phyloP scores from a whole-genome alignment of 2,888 invertebrate species.

The Stegophylla sp. region DNA sequence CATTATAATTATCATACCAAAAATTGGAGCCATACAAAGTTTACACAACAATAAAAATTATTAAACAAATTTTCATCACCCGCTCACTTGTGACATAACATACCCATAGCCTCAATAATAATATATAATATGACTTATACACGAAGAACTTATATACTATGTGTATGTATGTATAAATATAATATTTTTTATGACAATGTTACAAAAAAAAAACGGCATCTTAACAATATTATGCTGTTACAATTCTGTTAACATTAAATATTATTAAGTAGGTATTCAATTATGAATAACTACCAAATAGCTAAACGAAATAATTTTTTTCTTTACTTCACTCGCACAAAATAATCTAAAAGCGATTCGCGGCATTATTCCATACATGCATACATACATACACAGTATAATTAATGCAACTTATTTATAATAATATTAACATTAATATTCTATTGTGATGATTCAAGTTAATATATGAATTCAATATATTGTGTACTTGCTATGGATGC shows the following conservation, averaged over 20 bases:
- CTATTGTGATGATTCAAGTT: not conserved
- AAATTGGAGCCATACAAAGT: not conserved
- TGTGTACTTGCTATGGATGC: not conserved
- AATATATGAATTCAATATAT: no score
- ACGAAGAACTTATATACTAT: not conserved
- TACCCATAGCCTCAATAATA: not conserved
- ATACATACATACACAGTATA: not conserved
- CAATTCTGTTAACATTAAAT: not conserved
- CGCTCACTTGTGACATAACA: not conserved
- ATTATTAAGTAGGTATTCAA: no score
- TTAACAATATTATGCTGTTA: not conserved
- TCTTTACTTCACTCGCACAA: not conserved
- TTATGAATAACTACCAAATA: not conserved
- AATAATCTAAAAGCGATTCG: slow-evolving; percentile 5
- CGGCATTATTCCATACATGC: not conserved
- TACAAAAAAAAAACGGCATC: not conserved
- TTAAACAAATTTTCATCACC: not conserved
- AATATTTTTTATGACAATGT: not conserved
- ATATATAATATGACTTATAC: not conserved
- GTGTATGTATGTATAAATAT: not conserved
- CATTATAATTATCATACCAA: not conserved
- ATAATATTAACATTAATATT: slow-evolving; percentile 3
- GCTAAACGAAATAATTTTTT: not conserved
- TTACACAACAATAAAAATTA: not conserved
- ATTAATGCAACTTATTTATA: not conserved